Conservation (phyloP, 2,113 vertebrate species). For the Lamprotornis superbus region DNA sequence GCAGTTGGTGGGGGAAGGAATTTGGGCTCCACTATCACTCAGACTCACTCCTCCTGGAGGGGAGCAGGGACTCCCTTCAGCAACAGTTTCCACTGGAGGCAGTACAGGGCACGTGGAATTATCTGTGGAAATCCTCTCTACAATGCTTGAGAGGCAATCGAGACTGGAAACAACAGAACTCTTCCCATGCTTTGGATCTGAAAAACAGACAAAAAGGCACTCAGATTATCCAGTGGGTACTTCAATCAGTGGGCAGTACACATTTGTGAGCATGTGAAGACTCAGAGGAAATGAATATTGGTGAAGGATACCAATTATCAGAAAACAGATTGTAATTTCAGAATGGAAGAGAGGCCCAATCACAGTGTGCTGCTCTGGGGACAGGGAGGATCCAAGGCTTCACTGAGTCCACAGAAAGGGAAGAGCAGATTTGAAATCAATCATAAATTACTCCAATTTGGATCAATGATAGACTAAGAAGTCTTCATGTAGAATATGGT, state of each 20-base stretch:
- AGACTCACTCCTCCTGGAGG: constrained; percentile 65
- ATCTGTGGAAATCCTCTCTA: constrained; percentile 95
- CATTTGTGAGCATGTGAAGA: neutral
- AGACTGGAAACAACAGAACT: constrained; percentile 90
- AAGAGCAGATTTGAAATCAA: neutral
- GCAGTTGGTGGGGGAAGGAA: constrained; percentile 67
- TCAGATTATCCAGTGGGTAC: neutral
- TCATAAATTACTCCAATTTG: neutral
- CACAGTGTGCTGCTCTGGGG: neutral
- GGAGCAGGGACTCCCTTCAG: constrained; percentile 74
- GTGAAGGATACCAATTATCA: neutral
- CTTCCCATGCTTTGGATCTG: constrained; percentile 79
- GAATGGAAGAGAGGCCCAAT: neutral
- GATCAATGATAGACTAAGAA: neutral
- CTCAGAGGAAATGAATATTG: neutral
- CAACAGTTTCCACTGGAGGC: constrained; percentile 66
- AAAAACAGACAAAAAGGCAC: constrained; percentile 9
- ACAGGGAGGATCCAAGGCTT: neutral
- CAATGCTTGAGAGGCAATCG: constrained; percentile 96
- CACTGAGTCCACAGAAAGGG: neutral
- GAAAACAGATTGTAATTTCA: neutral
- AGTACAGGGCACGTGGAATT: constrained; percentile 75
- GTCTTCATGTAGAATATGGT: neutral
- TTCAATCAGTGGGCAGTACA: neutral
- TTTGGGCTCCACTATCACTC: constrained; percentile 59